Evolutionary conservation across 2,888 invertebrate species (phyloP), one percentile per base, ranked within the genome.

Genomic region (Poecilobothrus nobilitatus): DNA sequence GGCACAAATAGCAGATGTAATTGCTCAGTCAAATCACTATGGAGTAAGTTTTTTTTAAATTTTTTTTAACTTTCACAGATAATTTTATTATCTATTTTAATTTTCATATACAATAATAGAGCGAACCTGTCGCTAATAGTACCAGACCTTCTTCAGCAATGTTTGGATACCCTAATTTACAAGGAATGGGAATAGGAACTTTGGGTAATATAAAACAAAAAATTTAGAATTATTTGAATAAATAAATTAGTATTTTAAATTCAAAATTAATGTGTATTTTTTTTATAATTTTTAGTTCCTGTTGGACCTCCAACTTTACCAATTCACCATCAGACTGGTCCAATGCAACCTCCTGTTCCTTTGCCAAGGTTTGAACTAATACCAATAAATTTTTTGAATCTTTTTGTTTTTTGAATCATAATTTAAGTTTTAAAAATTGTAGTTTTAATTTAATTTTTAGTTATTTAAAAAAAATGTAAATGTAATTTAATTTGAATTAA

Each of bases 1-100:
- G 94, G 94, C 94, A 0, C 94, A 94, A 76, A 90, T 94, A 67
- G 91, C 92, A 0, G 94, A 95, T 77, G 92, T 91, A 0, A 91
- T 93, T 90, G 91, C 91, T 0, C 91, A 92, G 74, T 89, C 91
- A 0, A 92, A 91, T 77, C 90, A 93, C 74, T 93, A 93, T 77
- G 92, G 90, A 76, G 92, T 93, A 80, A 86, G 87, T 80, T 66
- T 7, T 27, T 20, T 21, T 27, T 9, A 22, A n/a, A 67, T 9
- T 63, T 27, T 12, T 33, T 22, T 64, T n/a, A 33, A 44, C n/a
- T n/a, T 27, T 27, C 27, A 27, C 5, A 68, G 67, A 65, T 34
- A 12, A 65, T 3, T 65, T 41, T 12, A 6, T 66, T 66, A 2
- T 15, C 68, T 63, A 61, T n/a, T 27, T 15, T 44, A 44, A 64